These are phyloP conservation scores for Erythrocebus patas DNA, from an alignment of 2,113 vertebrate species.

Conservation along the genomic window DNA sequence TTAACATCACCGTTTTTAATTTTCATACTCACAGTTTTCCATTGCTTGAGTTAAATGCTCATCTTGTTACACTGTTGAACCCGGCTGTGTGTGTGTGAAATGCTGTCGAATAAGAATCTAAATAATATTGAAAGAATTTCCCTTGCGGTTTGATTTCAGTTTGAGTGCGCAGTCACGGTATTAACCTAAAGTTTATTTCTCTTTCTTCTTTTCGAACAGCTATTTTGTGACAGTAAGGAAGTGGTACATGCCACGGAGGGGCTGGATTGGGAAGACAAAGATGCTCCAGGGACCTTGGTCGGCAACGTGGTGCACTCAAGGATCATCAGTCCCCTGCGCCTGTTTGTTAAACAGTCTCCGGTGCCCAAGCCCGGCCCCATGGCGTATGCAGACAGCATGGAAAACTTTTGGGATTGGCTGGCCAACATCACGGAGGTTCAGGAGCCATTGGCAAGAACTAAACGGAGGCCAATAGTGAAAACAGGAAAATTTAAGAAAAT, in stretches of 20 bases:
- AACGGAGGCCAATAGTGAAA: conserved; percentile 98
- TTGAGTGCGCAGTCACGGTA: not conserved
- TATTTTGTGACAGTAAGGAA: conserved; percentile 87
- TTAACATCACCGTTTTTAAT: not conserved
- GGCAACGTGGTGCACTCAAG: conserved; percentile 88
- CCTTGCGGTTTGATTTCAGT: not conserved
- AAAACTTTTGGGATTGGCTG: conserved; percentile 98
- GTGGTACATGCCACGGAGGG: conserved; percentile 83
- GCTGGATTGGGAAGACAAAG: conserved; percentile 91
- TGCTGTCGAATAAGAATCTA: not conserved
- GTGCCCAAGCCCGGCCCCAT: conserved; percentile 89
- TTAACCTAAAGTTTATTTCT: conserved; percentile 41
- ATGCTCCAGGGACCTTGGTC: conserved; percentile 86
- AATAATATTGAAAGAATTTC: not conserved
- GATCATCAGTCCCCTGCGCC: conserved; percentile 92
- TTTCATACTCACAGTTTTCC: not conserved
- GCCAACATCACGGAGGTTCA: conserved; percentile 95
- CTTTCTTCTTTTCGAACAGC: conserved; percentile 81
- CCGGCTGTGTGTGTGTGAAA: not conserved
- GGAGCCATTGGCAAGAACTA: conserved; percentile 94
- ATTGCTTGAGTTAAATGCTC: not conserved
- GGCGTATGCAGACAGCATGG: conserved; percentile 91
- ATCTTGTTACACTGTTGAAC: not conserved
- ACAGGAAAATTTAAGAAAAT: conserved; percentile 99
- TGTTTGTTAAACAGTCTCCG: conserved; percentile 92